A percentile compares a stretch with the other conserved stretches of the same genome.
Evolutionary conservation across 1,140 invertebrate species (phyloP).

Genomic region (Eueides isabella): DNA sequence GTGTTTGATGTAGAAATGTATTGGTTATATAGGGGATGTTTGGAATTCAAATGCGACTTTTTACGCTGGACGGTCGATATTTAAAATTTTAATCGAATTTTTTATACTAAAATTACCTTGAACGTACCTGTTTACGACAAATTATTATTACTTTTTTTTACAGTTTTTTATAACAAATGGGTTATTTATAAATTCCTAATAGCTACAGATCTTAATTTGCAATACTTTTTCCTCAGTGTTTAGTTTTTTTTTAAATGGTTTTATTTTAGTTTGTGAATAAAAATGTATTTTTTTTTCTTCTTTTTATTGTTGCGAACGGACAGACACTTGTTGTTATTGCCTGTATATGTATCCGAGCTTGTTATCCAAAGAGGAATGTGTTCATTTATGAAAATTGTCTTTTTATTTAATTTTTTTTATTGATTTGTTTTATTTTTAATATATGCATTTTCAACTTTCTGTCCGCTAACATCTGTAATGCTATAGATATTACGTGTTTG

Average conservation of each 20-base stretch:
- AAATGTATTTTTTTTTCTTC: background rate
- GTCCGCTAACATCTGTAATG: constrained; percentile 11
- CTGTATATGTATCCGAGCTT: constrained; percentile 59
- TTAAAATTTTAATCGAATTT: constrained; percentile 6
- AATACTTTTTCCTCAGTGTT: constrained; percentile 34
- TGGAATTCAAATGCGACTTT: constrained; percentile 2
- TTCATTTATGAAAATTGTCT: constrained; percentile 71
- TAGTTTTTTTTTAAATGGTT: constrained; percentile 23
- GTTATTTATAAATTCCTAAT: background rate
- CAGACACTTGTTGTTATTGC: constrained; percentile 31
- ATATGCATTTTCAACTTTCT: constrained; percentile 71
- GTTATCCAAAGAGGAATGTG: constrained; percentile 79
- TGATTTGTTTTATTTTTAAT: constrained; percentile 57
- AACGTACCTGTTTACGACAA: constrained; percentile 15
- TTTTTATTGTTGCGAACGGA: constrained; percentile 29
- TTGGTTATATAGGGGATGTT: background rate
- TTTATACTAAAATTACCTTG: constrained; percentile 7
- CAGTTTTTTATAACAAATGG: background rate
- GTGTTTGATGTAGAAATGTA: background rate
- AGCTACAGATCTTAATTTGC: constrained; percentile 19
- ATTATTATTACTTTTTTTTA: background rate
- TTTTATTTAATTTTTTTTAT: constrained; percentile 56
- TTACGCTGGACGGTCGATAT: background rate
- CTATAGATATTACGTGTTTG: constrained; percentile 19
- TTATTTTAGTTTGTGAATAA: background rate